Evolutionary conservation across 37 sponge, comb jelly and placozoan genomes (phyloP), one percentile per base, ranked within the genome.

Genomic region (Tethya wilhelma): DNA sequence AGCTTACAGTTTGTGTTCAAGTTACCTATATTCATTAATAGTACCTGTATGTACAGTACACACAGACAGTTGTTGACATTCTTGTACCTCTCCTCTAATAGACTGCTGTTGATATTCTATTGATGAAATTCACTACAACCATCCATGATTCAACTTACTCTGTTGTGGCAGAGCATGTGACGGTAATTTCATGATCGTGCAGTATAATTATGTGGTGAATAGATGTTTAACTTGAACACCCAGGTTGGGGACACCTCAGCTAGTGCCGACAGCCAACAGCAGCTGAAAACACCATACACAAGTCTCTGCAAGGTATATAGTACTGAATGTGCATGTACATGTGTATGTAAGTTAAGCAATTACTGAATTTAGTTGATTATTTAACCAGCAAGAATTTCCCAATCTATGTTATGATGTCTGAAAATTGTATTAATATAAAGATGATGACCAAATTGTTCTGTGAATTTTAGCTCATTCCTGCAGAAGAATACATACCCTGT

Each of bases 71-170:
- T 70, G 42, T 20, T 70, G 29, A 41, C 28, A n/a, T n/a, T n/a
- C n/a, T n/a, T n/a, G n/a, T n/a, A n/a, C n/a, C n/a, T n/a, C 46
- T 28, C 71, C 17, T 45, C 66, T 62, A 8, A 34, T 26, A 90
- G 93, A 81, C 69, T 44, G 93, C 93, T 29, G 87, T 90, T 32
- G 93, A 93, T 73, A 82, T 69, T 1, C 62, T 93, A 22, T 69
- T 84, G 39, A 89, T 89, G 90, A 80, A 76, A 40, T 85, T 86
- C 32, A 93, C 91, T 42, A 80, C 69, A 2, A 76, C 82, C 29
- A 80, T 93, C 45, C 90, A 93, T 38, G 79, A 84, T 38, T 64
- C 42, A 20, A 68, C 93, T 23, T 89, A 75, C 63, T 26, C 67
- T 56, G 83, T 90, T 17, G 90, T 93, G 33, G 64, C 69, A 23